phyloP scores from a whole-genome alignment of 2,888 invertebrate species.

The Bombylius major region DNA sequence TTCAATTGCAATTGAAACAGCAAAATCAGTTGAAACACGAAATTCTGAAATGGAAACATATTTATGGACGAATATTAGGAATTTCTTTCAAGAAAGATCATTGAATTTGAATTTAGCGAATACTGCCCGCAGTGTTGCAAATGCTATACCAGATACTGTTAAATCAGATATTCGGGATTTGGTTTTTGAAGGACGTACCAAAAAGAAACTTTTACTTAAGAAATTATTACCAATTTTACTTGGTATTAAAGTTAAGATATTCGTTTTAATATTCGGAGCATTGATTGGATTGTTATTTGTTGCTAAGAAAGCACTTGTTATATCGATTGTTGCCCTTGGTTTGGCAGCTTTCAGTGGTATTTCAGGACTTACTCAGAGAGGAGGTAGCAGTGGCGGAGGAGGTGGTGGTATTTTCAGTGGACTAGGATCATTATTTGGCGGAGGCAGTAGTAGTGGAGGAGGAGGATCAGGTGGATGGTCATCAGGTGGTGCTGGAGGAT shows the following conservation, averaged over 20 bases:
- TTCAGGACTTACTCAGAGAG: conserved; percentile 23
- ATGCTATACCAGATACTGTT: conserved; percentile 43
- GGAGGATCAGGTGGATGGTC: conserved; percentile 21
- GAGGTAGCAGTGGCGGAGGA: conserved; percentile 20
- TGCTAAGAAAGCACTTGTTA: conserved; percentile 51
- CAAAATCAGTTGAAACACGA: conserved; percentile 40
- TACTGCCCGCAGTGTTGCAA: conserved; percentile 38
- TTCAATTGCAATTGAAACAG: conserved; percentile 39
- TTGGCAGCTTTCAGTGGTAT: conserved; percentile 42
- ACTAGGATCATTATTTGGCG: conserved; percentile 20
- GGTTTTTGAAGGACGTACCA: conserved; percentile 48
- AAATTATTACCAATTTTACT: conserved; percentile 44
- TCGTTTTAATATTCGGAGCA: conserved; percentile 40
- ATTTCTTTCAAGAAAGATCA: conserved; percentile 45
- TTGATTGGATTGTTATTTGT: conserved; percentile 46
- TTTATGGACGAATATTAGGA: conserved; percentile 40
- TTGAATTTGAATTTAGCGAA: conserved; percentile 39
- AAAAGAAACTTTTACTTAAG: conserved; percentile 39
- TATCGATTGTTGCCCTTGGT: conserved; percentile 45
- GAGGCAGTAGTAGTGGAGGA: conserved; percentile 19
- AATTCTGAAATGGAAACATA: conserved; percentile 46
- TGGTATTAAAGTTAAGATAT: conserved; percentile 47
- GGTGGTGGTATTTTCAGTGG: conserved; percentile 21
- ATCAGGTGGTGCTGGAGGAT: conserved; percentile 1
- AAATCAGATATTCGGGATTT: conserved; percentile 42